phyloP scores from a whole-genome alignment of 2,888 invertebrate genomes.

The Trilocha varians region DNA sequence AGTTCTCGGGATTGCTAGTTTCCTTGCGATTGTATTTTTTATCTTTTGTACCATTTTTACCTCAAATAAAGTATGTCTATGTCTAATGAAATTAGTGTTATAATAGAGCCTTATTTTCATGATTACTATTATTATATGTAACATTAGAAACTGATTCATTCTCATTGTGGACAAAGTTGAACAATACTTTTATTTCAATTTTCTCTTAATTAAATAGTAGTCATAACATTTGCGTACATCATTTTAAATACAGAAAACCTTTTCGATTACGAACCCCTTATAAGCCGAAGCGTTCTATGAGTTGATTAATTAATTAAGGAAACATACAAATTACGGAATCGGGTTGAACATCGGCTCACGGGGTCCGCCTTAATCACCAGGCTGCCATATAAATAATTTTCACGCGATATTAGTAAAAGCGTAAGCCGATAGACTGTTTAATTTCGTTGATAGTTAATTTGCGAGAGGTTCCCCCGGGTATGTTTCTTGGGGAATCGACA shows the following conservation, averaged over 20 bases:
- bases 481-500: slow-evolving; percentile 61
- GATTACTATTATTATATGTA: no score
- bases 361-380: slow-evolving; percentile 23
- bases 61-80: no score
- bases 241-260: slow-evolving; percentile 1
- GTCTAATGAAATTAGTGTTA: no score
- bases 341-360: slow-evolving; percentile 19
- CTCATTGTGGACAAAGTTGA: no score
- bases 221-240: no score
- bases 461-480: slow-evolving; percentile 38
- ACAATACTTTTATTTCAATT: no score
- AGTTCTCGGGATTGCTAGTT: no score
- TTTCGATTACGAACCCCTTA: slow-evolving; percentile 9
- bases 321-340: slow-evolving; percentile 22
- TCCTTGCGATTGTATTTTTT: no score
- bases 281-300: slow-evolving; percentile 12
- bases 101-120: no score
- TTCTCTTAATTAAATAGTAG: no score
- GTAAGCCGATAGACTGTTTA: slow-evolving; percentile 42
- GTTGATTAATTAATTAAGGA: slow-evolving; percentile 23
- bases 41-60: no score
- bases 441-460: slow-evolving; percentile 62
- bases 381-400: slow-evolving; percentile 32
- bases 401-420: slow-evolving; percentile 27
- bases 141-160: no score